Evolutionary conservation across 2,797 vertebrate genomes (phyloP).

Genomic region (Lithobates pipiens): DNA sequence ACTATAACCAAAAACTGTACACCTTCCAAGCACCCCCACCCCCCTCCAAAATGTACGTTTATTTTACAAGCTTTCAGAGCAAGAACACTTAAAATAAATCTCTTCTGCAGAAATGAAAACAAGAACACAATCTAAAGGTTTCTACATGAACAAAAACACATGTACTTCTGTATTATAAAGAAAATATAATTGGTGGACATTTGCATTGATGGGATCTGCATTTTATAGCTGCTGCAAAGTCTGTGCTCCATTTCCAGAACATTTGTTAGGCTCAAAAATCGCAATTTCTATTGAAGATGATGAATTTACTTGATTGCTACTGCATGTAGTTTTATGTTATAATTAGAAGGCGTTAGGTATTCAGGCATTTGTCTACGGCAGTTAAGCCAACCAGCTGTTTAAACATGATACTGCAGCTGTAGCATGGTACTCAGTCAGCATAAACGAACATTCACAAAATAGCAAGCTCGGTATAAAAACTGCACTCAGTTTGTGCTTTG

Average conservation of each 20-base stretch:
- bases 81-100: conserved; percentile 65
- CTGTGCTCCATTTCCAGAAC: conserved; percentile 65
- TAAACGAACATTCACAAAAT: conserved; percentile 71
- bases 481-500: conserved; percentile 1
- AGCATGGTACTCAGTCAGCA: conserved; percentile 66
- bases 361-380: conserved; percentile 61
- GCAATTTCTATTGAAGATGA: conserved; percentile 39
- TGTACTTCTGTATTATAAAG: conserved; percentile 21
- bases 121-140: conserved; percentile 45
- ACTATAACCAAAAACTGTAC: neutral
- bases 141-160: conserved; percentile 31
- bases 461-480: conserved; percentile 60
- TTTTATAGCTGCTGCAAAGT: conserved; percentile 65
- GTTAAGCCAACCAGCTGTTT: conserved; percentile 65
- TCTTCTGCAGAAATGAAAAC: conserved; percentile 54
- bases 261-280: conserved; percentile 44
- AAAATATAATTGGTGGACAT: conserved; percentile 40
- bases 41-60: conserved; percentile 21
- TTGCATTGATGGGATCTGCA: conserved; percentile 50
- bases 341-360: conserved; percentile 62
- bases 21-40: neutral
- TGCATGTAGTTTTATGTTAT: conserved; percentile 51
- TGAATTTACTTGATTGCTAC: conserved; percentile 58
- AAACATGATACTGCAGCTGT: conserved; percentile 68
- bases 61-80: conserved; percentile 45